These are phyloP conservation scores for Lasiurus borealis DNA, from an alignment of 2,113 vertebrate genomes.

Conservation along the genomic window DNA sequence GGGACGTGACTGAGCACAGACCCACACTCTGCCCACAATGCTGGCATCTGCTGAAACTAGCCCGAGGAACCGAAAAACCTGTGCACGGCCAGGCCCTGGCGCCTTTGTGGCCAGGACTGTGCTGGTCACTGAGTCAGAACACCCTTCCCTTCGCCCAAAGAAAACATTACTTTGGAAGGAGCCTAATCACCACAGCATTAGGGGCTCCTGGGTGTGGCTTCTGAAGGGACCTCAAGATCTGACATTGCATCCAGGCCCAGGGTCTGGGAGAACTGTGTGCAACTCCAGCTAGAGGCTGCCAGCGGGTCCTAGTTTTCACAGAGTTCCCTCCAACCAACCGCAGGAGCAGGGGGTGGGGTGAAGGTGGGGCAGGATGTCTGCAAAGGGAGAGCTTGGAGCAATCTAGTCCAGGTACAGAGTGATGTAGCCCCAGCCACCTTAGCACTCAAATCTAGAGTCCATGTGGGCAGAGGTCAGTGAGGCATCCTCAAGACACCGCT, in stretches of 20 bases:
- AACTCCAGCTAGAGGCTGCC: background rate
- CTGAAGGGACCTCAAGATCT: background rate
- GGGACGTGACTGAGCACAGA: background rate
- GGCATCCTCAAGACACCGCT: background rate
- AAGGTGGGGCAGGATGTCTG: background rate
- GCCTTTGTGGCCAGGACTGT: background rate
- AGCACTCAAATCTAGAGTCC: background rate
- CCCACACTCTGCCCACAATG: background rate
- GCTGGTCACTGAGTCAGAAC: background rate
- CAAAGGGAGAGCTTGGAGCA: rapidly evolving
- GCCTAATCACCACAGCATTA: background rate
- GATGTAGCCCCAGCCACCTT: background rate
- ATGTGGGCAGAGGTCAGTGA: background rate
- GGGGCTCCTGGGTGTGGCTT: background rate
- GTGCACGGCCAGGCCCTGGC: background rate
- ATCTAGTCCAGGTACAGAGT: background rate
- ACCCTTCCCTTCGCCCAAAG: background rate
- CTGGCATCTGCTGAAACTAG: background rate
- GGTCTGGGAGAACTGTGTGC: background rate
- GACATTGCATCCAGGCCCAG: background rate
- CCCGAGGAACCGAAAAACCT: background rate
- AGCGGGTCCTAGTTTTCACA: background rate
- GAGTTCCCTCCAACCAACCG: background rate
- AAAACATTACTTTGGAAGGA: background rate
- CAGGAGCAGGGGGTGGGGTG: background rate